Percentiles rank a stretch among this genome's conserved stretches.
Evolutionary conservation across 2,797 vertebrate species (phyloP).

Genomic region (Mastacembelus armatus): DNA sequence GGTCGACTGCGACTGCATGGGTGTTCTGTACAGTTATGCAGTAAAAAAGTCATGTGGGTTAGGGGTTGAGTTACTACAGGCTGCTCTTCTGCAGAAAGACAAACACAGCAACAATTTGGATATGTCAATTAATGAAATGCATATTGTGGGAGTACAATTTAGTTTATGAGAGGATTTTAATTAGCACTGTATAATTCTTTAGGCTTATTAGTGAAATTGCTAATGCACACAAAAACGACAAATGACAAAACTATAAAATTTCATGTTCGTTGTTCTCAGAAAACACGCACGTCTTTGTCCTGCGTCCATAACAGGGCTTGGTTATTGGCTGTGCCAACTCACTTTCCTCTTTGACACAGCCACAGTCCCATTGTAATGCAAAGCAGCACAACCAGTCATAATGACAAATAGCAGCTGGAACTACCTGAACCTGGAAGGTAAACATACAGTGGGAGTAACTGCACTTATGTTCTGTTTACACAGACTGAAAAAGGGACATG

Average conservation of each 20-base stretch:
- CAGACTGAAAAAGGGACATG: slow-evolving; percentile 7
- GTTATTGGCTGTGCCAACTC: background rate
- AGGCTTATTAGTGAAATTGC: background rate
- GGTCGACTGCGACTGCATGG: no score
- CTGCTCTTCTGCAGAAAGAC: no score
- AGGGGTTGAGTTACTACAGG: no score
- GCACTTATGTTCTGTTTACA: slow-evolving; percentile 57
- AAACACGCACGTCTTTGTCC: slow-evolving; percentile 45
- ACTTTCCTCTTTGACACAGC: background rate
- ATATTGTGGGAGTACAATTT: background rate
- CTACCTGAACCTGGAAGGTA: slow-evolving; percentile 8
- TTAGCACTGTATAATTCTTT: slow-evolving; percentile 2
- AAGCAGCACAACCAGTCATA: background rate
- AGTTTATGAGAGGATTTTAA: background rate
- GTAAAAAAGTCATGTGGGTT: no score
- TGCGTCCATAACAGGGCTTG: background rate
- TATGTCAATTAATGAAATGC: no score
- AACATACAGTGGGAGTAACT: slow-evolving; percentile 33
- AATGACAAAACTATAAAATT: slow-evolving; percentile 53
- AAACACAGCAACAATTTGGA: no score
- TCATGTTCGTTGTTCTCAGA: slow-evolving; percentile 7
- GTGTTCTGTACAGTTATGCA: no score
- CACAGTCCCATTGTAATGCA: slow-evolving; percentile 24
- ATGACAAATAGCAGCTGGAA: slow-evolving; percentile 44
- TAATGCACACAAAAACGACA: background rate